Percentiles rank a stretch among this genome's conserved stretches.
Evolutionary conservation across 1,140 invertebrate genomes (phyloP).

Genomic region (Eumeta japonica): DNA sequence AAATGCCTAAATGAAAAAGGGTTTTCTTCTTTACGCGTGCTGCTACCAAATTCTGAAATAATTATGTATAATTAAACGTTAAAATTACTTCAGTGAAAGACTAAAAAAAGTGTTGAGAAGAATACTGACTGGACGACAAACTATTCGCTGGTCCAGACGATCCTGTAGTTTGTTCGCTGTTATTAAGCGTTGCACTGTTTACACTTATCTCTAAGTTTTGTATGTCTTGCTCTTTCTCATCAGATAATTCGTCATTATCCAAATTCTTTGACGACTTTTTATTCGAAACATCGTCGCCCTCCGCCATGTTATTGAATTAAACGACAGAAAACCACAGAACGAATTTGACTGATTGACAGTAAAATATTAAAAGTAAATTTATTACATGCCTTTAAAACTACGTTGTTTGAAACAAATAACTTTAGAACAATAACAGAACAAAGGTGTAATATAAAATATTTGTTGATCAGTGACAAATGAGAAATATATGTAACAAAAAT

Average conservation of each 20-base stretch:
- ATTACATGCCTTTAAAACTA: neutral
- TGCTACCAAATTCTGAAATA: constrained; percentile 48
- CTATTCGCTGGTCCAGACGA: constrained; percentile 32
- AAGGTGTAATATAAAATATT: neutral
- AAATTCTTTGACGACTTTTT: constrained; percentile 50
- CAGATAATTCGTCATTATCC: constrained; percentile 30
- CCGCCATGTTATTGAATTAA: constrained; percentile 54
- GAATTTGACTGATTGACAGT: neutral
- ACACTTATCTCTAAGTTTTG: constrained; percentile 46
- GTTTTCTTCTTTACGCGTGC: constrained; percentile 65
- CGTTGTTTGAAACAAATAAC: neutral
- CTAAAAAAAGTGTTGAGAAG: constrained; percentile 37
- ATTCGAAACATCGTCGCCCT: constrained; percentile 54
- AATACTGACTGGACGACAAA: constrained; percentile 47
- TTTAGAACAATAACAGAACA: neutral
- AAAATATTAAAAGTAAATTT: neutral
- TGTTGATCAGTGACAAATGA: no score
- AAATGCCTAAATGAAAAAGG: constrained; percentile 83
- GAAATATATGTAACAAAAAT: constrained; percentile 8
- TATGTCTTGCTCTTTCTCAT: constrained; percentile 41
- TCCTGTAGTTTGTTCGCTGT: constrained; percentile 35
- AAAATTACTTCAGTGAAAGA: constrained; percentile 49
- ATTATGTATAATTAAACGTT: constrained; percentile 28
- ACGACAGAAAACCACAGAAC: constrained; percentile 26
- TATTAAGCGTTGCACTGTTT: constrained; percentile 47